Percentiles rank a stretch among this genome's conserved stretches.
Evolutionary conservation across 2,113 vertebrate genomes (phyloP).

Genomic region (Arenaria interpres): DNA sequence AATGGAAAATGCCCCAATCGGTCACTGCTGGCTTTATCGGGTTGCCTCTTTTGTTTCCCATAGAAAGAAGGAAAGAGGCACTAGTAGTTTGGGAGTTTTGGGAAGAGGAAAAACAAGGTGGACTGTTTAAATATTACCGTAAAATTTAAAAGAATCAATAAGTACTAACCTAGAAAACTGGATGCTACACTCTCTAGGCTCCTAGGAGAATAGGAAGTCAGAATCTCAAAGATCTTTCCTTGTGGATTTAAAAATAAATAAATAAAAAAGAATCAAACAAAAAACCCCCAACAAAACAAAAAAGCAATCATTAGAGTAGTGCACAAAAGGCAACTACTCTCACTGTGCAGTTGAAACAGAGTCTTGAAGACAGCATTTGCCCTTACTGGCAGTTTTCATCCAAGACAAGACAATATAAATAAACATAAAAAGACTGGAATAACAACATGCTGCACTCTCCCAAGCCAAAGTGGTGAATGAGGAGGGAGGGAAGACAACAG

Average conservation of each 20-base stretch:
- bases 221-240: not conserved
- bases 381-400: not conserved
- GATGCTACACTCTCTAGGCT: not conserved
- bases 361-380: not conserved
- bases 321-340: not conserved
- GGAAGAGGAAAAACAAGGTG: not conserved
- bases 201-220: not conserved
- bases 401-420: not conserved
- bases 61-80: not conserved
- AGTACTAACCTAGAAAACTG: not conserved
- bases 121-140: not conserved
- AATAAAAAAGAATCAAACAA: not conserved
- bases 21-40: not conserved
- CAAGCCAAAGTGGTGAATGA: not conserved
- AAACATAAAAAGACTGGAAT: not conserved
- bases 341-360: not conserved
- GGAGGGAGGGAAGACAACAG: not conserved
- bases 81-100: not conserved
- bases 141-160: too few relatives aligned
- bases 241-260: not conserved
- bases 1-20: not conserved
- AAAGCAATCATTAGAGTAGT: not conserved
- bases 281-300: not conserved
- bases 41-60: not conserved
- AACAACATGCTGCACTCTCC: not conserved